phyloP scores from a whole-genome alignment of 1,140 invertebrate genomes.

The Gonioctena quinquepunctata region DNA sequence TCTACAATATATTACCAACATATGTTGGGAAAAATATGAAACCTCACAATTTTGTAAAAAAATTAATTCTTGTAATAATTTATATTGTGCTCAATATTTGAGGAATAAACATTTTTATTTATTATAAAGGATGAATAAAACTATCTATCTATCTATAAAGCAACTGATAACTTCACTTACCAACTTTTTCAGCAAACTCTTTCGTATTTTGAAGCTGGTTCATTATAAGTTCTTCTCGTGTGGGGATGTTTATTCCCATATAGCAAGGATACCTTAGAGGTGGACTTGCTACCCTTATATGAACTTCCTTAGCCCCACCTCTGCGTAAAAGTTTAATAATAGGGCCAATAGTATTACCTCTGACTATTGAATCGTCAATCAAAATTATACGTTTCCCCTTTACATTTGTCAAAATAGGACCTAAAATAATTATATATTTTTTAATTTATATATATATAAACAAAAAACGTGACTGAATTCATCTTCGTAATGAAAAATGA shows the following conservation, averaged over 20 bases:
- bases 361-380: constrained; percentile 96
- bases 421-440: too few species aligned
- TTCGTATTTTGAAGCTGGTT: constrained; percentile 79
- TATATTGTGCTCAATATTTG: too few species aligned
- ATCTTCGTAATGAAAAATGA: too few species aligned
- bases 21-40: too few species aligned
- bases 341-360: constrained; percentile 96
- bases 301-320: constrained; percentile 93
- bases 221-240: constrained; percentile 91
- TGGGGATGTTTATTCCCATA: constrained; percentile 99
- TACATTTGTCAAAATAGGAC: constrained; percentile 89
- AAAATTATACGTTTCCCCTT: constrained; percentile 84
- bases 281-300: constrained; percentile 94
- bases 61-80: too few species aligned
- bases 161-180: constrained; percentile 66
- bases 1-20: too few species aligned
- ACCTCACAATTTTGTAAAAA: too few species aligned
- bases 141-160: too few species aligned
- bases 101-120: too few species aligned
- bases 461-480: too few species aligned
- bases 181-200: constrained; percentile 79
- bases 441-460: too few species aligned
- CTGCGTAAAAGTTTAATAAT: constrained; percentile 91
- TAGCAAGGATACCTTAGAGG: constrained; percentile 94
- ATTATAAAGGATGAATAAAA: too few species aligned